Evolutionary conservation across 2,113 vertebrate species (phyloP).

Genomic region (Myrmecobius fasciatus): DNA sequence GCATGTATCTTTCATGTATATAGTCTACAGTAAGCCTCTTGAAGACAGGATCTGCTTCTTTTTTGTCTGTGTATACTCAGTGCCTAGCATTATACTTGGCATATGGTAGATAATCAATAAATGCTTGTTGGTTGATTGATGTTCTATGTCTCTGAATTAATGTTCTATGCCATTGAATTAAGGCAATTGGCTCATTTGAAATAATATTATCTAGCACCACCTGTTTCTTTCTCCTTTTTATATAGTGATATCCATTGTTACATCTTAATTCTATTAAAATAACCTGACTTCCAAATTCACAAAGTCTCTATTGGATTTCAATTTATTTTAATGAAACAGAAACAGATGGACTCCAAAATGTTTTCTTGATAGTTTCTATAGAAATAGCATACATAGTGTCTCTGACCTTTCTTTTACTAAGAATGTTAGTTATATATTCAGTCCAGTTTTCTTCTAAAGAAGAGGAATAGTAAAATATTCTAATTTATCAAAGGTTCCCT

Average conservation of each 20-base stretch:
- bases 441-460: background rate
- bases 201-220: background rate
- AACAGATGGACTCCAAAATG: background rate
- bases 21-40: background rate
- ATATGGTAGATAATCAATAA: background rate
- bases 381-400: background rate
- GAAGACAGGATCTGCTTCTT: background rate
- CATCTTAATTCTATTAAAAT: background rate
- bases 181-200: background rate
- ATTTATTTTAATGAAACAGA: background rate
- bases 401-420: background rate
- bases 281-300: background rate
- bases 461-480: background rate
- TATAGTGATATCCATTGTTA: background rate
- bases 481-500: background rate
- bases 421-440: background rate
- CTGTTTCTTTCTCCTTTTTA: background rate
- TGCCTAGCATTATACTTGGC: background rate
- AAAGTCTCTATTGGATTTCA: background rate
- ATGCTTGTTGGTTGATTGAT: background rate
- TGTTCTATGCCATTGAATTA: background rate
- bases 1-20: background rate
- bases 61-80: background rate
- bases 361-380: slow-evolving; percentile 1
- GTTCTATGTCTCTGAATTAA: too few species aligned